These are phyloP conservation scores for Harpegnathos saltator DNA, from an alignment of 1,140 invertebrate genomes.

Conservation along the genomic window DNA sequence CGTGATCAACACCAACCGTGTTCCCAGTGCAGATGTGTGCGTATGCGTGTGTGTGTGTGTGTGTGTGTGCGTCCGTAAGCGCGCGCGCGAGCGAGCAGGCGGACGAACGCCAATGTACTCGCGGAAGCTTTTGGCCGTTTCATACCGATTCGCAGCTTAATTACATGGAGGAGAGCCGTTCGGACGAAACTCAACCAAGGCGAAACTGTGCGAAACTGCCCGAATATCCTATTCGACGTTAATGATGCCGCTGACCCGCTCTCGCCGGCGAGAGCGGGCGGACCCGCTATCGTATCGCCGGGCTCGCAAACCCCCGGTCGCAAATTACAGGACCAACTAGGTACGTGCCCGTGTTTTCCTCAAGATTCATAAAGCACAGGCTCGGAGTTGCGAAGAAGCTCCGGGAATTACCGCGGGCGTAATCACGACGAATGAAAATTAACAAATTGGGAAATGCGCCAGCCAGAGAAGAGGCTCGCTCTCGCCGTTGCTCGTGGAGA, in stretches of 20 bases:
- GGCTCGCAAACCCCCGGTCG: slow-evolving; percentile 57
- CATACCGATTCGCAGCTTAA: slow-evolving; percentile 55
- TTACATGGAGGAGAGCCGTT: slow-evolving; percentile 53
- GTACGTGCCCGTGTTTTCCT: slow-evolving; percentile 61
- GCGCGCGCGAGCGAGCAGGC: not conserved
- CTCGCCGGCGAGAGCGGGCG: slow-evolving; percentile 22
- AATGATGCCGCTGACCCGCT: slow-evolving; percentile 70
- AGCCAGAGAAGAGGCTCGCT: slow-evolving; percentile 28
- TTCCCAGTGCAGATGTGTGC: slow-evolving; percentile 8
- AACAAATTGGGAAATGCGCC: slow-evolving; percentile 38
- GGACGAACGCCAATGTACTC: slow-evolving; percentile 6
- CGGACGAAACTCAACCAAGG: slow-evolving; percentile 62
- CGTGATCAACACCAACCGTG: slow-evolving; percentile 50
- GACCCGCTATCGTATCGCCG: slow-evolving; percentile 65
- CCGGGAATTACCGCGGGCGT: slow-evolving; percentile 45
- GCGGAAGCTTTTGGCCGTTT: slow-evolving; percentile 55
- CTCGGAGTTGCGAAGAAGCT: slow-evolving; percentile 53
- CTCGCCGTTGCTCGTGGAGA: not conserved
- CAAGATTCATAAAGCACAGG: slow-evolving; percentile 50
- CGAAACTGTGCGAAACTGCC: slow-evolving; percentile 65
- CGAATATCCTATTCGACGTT: slow-evolving; percentile 72
- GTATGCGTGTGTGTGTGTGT: not conserved
- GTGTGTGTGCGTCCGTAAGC: not conserved
- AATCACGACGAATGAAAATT: slow-evolving; percentile 59
- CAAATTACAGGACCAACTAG: slow-evolving; percentile 65